Evolutionary conservation across 1,140 invertebrate species (phyloP), one percentile per base, ranked within the genome.

Genomic region (Heliconius melpomene): DNA sequence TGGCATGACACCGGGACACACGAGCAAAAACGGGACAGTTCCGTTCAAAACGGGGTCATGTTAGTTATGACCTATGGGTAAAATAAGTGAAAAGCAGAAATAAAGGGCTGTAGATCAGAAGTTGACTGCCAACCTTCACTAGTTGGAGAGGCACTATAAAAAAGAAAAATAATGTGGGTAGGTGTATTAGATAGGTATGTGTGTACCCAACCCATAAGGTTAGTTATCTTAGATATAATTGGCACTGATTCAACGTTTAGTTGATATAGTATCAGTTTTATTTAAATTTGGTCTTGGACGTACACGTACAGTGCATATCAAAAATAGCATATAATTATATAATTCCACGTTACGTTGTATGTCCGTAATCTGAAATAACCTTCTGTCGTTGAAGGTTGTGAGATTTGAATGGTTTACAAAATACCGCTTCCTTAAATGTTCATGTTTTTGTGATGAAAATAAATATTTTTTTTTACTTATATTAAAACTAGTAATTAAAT

Each of bases 221-320:
- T 57, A 66, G 60, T 29, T 66, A 66, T 29, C 60, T 66, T 16
- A 29, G n/a, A 29, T 29, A 29, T 57, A 20, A n/a, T 72, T 80
- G 79, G 79, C 79, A 76, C 11, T 46, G 9, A 57, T 60, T 80
- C 79, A 80, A 80, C 46, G 9, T 26, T 57, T 74, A 60, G 26
- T 71, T 72, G 23, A 80, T 76, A 54, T 52, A 77, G 40, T 78
- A 72, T 78, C 73, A 74, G 72, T 79, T 54, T 70, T 60, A 79
- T 80, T 80, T 72, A 79, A 76, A 9, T 32, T 23, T n/a, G 50
- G 1, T 40, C 50, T 80, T 80, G 66, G 74, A 76, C 52, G 66
- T 72, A 76, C 38, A 46, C 70, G 66, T 72, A 76, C 38, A 72
- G 75, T 75, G 74, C 72, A 75, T 75, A 70, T 72, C 20, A 29